Evolutionary conservation across 2,888 invertebrate species (phyloP).

Genomic region (Noctua janthe): DNA sequence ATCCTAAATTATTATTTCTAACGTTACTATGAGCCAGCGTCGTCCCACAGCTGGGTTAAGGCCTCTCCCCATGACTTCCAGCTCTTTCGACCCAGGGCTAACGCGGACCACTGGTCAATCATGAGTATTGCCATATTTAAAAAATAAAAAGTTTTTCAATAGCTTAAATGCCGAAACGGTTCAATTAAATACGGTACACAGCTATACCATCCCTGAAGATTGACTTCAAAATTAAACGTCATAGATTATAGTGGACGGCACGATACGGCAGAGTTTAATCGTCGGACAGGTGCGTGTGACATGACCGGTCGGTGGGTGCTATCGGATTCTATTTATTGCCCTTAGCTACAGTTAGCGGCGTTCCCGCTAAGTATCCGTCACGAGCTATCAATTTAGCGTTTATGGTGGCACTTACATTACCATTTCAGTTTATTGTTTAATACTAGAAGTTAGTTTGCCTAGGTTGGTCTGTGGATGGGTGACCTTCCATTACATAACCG

Average conservation of each 20-base stretch:
- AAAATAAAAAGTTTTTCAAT: background rate
- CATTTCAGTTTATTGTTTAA: constrained; percentile 17
- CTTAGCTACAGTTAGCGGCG: constrained; percentile 66
- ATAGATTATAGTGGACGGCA: constrained; percentile 74
- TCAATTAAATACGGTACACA: background rate
- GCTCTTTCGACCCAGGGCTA: background rate
- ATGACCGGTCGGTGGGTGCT: constrained; percentile 67
- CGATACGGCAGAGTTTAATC: constrained; percentile 81
- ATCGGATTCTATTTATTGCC: constrained; percentile 81
- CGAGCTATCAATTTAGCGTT: constrained; percentile 48
- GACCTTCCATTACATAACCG: no score
- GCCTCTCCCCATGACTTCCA: background rate
- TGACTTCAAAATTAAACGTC: constrained; percentile 76
- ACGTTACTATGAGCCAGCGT: background rate
- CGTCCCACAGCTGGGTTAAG: background rate
- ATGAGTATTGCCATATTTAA: background rate
- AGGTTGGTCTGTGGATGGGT: no score
- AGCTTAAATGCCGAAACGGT: background rate
- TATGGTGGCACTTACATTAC: constrained; percentile 12
- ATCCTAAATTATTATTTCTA: background rate
- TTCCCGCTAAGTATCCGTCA: constrained; percentile 52
- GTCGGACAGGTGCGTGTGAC: constrained; percentile 84
- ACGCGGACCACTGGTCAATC: background rate
- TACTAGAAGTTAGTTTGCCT: no score
- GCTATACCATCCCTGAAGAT: constrained; percentile 68